Conservation (phyloP, 1,140 invertebrate genomes). For the Polyergus mexicanus region DNA sequence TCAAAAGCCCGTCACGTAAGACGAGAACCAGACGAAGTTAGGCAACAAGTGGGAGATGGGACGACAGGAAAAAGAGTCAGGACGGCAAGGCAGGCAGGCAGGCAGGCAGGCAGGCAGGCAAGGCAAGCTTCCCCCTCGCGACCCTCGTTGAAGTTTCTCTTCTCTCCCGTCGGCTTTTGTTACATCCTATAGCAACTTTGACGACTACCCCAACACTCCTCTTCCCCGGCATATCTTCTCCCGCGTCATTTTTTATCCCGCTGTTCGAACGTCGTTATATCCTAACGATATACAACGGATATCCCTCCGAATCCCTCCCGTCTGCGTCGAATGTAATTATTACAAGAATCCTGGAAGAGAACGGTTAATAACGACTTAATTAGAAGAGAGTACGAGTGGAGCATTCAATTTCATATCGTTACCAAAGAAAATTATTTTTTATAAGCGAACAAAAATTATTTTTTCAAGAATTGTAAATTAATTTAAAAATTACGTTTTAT, state of each 20-base stretch:
- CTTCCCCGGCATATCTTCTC: neutral
- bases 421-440: slow-evolving; percentile 1
- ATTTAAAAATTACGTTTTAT: neutral
- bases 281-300: neutral
- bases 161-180: slow-evolving; percentile 36
- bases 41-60: slow-evolving; percentile 49
- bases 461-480: neutral
- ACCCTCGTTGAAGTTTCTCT: slow-evolving; percentile 33
- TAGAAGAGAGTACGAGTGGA: neutral
- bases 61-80: neutral
- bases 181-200: slow-evolving; percentile 5
- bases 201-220: neutral
- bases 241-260: slow-evolving; percentile 20
- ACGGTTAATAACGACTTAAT: neutral
- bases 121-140: neutral
- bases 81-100: neutral
- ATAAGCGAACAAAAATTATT: neutral
- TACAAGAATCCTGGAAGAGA: slow-evolving; percentile 9
- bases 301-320: neutral
- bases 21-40: slow-evolving; percentile 53
- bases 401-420: neutral
- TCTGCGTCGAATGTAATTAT: neutral
- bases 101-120: neutral
- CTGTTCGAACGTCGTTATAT: neutral
- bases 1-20: slow-evolving; percentile 54